Conservation (phyloP, 2,113 vertebrate genomes). For the Heloderma charlesbogerti region DNA sequence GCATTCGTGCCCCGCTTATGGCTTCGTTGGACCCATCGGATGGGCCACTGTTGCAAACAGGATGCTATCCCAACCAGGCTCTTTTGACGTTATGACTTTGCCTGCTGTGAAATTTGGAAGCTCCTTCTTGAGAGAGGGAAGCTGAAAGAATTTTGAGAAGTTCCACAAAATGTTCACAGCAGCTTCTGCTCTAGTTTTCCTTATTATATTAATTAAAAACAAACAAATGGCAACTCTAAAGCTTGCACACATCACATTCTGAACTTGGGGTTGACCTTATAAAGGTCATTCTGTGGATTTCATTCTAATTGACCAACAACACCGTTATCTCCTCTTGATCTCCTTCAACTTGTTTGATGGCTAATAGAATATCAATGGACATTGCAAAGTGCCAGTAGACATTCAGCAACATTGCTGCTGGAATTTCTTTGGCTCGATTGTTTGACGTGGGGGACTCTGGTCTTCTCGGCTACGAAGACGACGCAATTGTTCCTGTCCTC, state of each 20-base stretch:
- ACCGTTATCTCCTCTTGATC: neutral
- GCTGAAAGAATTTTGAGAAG: neutral
- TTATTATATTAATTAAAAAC: neutral
- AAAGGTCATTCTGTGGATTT: neutral
- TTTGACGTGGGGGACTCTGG: neutral
- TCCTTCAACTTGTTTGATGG: neutral
- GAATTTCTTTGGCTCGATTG: neutral
- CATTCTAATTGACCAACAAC: neutral
- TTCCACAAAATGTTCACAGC: neutral
- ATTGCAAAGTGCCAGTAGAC: too few species aligned
- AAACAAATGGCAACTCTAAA: neutral
- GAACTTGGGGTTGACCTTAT: neutral
- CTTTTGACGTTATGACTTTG: neutral
- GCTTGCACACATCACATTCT: too few species aligned
- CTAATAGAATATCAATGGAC: neutral
- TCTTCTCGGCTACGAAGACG: fast-evolving
- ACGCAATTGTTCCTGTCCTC: too few species aligned
- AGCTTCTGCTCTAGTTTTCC: neutral
- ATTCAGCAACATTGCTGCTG: neutral
- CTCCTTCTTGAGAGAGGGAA: neutral
- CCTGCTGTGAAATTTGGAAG: neutral
- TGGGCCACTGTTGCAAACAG: too few species aligned
- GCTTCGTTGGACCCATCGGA: too few species aligned
- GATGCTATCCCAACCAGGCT: too few species aligned
- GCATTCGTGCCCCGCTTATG: too few species aligned